Conservation (phyloP, 1,140 invertebrate species). For the Tyrophagus putrescentiae region DNA sequence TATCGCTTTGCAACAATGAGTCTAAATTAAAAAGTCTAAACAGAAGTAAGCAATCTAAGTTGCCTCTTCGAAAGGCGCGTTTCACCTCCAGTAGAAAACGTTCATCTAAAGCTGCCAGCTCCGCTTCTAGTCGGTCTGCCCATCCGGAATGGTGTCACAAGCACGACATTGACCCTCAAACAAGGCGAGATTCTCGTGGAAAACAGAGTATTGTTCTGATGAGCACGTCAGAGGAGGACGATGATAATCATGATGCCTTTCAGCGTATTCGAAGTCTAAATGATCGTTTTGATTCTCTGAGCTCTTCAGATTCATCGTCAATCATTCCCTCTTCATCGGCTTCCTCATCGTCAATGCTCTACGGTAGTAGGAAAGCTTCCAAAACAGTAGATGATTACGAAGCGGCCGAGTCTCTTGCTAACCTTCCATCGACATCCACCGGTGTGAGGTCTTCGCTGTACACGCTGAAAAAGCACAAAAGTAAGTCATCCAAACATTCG, state of each 20-base stretch:
- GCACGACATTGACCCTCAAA: not conserved
- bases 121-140: not conserved
- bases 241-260: too few species aligned
- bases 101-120: not conserved
- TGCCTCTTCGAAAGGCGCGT: not conserved
- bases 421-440: too few species aligned
- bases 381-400: not conserved
- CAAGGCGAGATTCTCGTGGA: not conserved
- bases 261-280: too few species aligned
- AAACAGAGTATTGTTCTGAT: not conserved
- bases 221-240: slow-evolving; percentile 6
- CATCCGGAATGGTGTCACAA: slow-evolving; percentile 2
- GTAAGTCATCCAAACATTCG: too few species aligned
- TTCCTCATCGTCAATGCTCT: slow-evolving; percentile 21
- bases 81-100: slow-evolving; percentile 1
- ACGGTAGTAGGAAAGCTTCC: not conserved
- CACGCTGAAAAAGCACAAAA: too few species aligned
- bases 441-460: too few species aligned
- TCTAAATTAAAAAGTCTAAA: slow-evolving; percentile 7
- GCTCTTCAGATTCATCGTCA: slow-evolving; percentile 23
- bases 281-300: slow-evolving; percentile 23
- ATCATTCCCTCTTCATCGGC: slow-evolving; percentile 21
- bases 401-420: too few species aligned
- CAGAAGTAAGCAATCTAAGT: not conserved
- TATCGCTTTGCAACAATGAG: slow-evolving; percentile 16